Base-by-base conservation (phyloP, 2,888 invertebrate species). In the Campaea margaritaria region DNA sequence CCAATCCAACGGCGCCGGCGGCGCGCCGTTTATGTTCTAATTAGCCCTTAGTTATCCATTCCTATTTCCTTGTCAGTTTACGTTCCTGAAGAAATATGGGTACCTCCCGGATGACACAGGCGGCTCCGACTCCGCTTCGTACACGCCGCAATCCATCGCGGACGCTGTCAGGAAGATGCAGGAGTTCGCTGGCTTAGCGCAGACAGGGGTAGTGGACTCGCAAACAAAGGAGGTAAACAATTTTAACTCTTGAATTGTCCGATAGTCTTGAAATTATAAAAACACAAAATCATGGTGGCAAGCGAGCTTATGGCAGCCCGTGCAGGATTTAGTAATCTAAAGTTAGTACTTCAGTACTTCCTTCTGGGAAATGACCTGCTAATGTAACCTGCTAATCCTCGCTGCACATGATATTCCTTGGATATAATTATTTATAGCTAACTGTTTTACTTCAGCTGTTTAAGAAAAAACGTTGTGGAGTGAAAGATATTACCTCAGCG, bases 41-140 rank as follows among this genome's bases (percentile, higher is more conserved):
- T 21, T 21, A 21, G 21, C 21, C 21, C 2, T 3, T 21, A 21
- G 21, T 21, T 21, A 36, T n/a, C 2, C n/a, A 12, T 43, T 10
- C 10, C 11, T 13, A 48, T 9, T 43, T 10, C 10, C 13, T 13
- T 52, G 0, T 34, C 45, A 96, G 96, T 72, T 95, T 55, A 85
- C 91, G 55, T 96, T 95, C 76, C 93, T 96, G 93, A 93, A 93
- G 75, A 93, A 91, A 65, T 96, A 94, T 86, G 96, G 96, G 3
- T 96, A 96, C 81, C 81, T 96, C 46, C 90, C 93, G 56, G 93
- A 94, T 0, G 93, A 41, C 27, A 84, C 81, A 44, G 82, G 81
- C 0, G 86, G 36, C 10, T 11, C 9, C n/a, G 39, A 36, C 41
- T 21, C 45, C 0, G 39, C 54, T 0, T 16, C 95, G 8, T 95